These are phyloP conservation scores for Andrena praecox DNA, from an alignment of 2,888 invertebrate genomes.

Conservation along the genomic window DNA sequence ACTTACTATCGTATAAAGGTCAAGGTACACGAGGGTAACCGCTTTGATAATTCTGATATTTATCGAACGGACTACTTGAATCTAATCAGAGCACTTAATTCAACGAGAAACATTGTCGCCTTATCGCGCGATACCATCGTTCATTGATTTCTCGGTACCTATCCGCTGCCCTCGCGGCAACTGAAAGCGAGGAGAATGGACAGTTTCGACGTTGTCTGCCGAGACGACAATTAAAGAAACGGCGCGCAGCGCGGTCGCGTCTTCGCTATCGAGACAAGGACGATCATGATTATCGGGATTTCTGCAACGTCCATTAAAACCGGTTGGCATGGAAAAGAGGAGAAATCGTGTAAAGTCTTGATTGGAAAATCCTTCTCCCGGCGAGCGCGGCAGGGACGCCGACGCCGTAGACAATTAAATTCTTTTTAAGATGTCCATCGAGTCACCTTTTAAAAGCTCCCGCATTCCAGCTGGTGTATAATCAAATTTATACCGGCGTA, in stretches of 20 bases:
- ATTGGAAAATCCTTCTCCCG: slow-evolving; percentile 33
- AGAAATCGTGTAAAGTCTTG: slow-evolving; percentile 21
- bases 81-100: no score
- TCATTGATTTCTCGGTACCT: neutral
- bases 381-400: neutral
- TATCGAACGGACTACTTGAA: no score
- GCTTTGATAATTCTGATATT: no score
- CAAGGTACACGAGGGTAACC: no score
- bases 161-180: neutral
- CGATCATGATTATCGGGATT: slow-evolving; percentile 40
- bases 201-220: neutral
- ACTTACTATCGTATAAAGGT: no score
- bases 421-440: slow-evolving; percentile 18
- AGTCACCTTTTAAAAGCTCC: slow-evolving; percentile 44
- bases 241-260: slow-evolving; percentile 1
- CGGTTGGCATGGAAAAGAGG: slow-evolving; percentile 45
- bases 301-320: slow-evolving; percentile 46
- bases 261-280: slow-evolving; percentile 12
- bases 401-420: slow-evolving; percentile 48
- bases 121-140: neutral
- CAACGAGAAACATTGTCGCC: no score
- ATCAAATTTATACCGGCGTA: slow-evolving; percentile 51
- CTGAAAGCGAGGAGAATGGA: neutral
- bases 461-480: slow-evolving; percentile 42
- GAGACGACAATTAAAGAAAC: slow-evolving; percentile 23